These are phyloP conservation scores for Rhopilema esculentum DNA, from an alignment of 30 jellyfish, hydroid and myxozoan species.

Conservation along the genomic window DNA sequence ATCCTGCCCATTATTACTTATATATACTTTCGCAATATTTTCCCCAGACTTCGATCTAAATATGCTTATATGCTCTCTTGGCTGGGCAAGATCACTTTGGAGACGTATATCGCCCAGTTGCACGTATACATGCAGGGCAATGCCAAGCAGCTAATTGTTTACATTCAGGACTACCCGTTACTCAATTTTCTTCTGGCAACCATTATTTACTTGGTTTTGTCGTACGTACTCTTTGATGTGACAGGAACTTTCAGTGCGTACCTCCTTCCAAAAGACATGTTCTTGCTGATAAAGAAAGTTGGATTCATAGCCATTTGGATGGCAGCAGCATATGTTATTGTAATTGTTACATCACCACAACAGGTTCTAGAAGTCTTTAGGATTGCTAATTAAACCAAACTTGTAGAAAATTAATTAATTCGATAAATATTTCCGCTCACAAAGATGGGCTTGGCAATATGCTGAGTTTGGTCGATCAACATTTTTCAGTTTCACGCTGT, in stretches of 20 bases:
- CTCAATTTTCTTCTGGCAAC: slow-evolving; percentile 79
- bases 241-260: slow-evolving; percentile 72
- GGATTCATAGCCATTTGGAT: slow-evolving; percentile 35
- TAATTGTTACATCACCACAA: slow-evolving; percentile 18
- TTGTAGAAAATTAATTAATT: too few species aligned
- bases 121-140: slow-evolving; percentile 91
- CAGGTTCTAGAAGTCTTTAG: slow-evolving; percentile 18
- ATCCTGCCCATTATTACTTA: slow-evolving; percentile 81
- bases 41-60: slow-evolving; percentile 57
- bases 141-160: slow-evolving; percentile 86
- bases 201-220: slow-evolving; percentile 64
- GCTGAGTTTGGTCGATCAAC: too few species aligned
- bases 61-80: slow-evolving; percentile 74
- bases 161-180: slow-evolving; percentile 78
- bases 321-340: slow-evolving; percentile 24
- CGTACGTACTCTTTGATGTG: slow-evolving; percentile 72
- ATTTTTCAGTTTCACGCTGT: too few species aligned
- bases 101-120: slow-evolving; percentile 90
- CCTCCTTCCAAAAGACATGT: slow-evolving; percentile 68
- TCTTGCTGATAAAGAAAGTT: slow-evolving; percentile 34
- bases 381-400: neutral
- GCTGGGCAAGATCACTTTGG: slow-evolving; percentile 96
- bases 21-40: slow-evolving; percentile 67
- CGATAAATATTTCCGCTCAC: too few species aligned
- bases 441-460: too few species aligned